Base-by-base conservation (phyloP, 2,888 invertebrate species). In the Microctonus brassicae region DNA sequence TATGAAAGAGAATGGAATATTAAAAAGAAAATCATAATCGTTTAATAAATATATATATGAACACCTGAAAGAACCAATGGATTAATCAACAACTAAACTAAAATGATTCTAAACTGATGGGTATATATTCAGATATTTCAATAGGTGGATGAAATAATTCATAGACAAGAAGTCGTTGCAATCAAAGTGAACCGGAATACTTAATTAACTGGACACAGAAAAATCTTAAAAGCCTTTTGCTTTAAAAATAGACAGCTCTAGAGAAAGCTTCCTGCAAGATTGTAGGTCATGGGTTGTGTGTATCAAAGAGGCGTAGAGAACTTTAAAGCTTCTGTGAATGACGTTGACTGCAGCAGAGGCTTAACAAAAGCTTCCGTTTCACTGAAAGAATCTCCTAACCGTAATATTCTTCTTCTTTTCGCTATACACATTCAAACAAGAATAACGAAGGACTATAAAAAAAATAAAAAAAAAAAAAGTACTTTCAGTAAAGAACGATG, bases 221-320 rank as follows among this genome's bases (percentile, higher is more conserved):
- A 75, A 76, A 76, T 79, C 81, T 82, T 79, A n/a, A 78, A 82
- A 78, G 70, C 52, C 66, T 36, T 65, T 42, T 65, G 17, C n/a
- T n/a, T n/a, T n/a, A n/a, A n/a, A n/a, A n/a, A n/a, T n/a, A n/a
- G n/a, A n/a, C n/a, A 47, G 20, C 47, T 75, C 82, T 83, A 29
- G 80, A 82, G 84, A 85, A 84, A 73, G 70, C 67, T 67, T 55
- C 75, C 75, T 73, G 68, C 57, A 75, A 80, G 80, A 81, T 85
- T 84, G 80, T 85, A 81, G 85, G 84, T 85, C 85, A 84, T 75
- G 80, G 73, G 77, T 75, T 26, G 74, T 73, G 60, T 61, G 29
- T 57, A 24, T 65, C 42, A 58, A 63, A 34, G 55, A 42, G 39
- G 52, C 24, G 36, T 20, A 42, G 33, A 69, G 29, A 63, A 55